Evolutionary conservation across 2,888 invertebrate species (phyloP).

Genomic region (Eupeodes latifasciatus): DNA sequence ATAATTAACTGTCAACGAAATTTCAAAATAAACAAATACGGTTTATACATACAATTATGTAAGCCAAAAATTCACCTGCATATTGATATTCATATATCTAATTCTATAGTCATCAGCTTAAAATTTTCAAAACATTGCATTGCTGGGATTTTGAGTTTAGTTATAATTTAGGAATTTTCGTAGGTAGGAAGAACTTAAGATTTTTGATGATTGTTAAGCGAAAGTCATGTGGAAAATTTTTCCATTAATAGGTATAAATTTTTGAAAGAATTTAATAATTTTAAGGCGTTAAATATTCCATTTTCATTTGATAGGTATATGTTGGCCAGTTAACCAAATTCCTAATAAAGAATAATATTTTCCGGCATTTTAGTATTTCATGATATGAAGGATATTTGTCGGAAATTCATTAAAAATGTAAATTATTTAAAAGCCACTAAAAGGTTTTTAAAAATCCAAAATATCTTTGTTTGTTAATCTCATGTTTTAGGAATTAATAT

Average conservation of each 20-base stretch:
- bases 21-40: conserved; percentile 23
- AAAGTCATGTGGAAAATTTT: neutral
- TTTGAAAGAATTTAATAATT: neutral
- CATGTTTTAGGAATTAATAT: no score
- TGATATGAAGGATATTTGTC: no score
- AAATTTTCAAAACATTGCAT: neutral
- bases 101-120: neutral
- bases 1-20: conserved; percentile 21
- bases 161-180: neutral
- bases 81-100: neutral
- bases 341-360: no score
- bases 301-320: no score
- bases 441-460: no score
- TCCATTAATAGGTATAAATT: neutral
- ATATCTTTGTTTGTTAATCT: no score
- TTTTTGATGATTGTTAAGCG: neutral
- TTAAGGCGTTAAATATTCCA: no score
- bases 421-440: no score
- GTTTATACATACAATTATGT: neutral
- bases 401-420: no score
- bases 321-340: no score
- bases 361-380: no score
- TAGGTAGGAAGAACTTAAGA: neutral
- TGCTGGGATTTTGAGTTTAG: neutral
- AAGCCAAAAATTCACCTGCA: neutral